These are phyloP conservation scores for Choreutis nemorana DNA, from an alignment of 2,888 invertebrate genomes.

Conservation along the genomic window DNA sequence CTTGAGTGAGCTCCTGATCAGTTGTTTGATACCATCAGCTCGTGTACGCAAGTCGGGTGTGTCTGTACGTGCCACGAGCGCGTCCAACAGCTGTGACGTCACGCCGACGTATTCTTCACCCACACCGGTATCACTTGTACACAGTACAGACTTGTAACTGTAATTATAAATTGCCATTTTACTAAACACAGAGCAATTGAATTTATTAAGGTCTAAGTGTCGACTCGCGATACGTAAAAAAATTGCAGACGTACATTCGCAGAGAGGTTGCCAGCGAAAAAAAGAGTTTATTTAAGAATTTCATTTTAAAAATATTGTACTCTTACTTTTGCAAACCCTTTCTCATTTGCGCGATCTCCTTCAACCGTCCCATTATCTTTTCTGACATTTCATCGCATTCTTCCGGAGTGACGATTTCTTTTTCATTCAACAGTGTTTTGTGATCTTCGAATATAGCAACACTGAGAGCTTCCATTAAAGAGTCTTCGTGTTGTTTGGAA, in stretches of 20 bases:
- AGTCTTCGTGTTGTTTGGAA: constrained; percentile 55
- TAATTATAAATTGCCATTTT: neutral
- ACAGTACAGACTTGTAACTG: constrained; percentile 56
- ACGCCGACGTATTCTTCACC: constrained; percentile 61
- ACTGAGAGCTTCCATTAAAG: constrained; percentile 50
- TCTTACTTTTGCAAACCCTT: constrained; percentile 39
- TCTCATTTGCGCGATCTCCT: constrained; percentile 45
- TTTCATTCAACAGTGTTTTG: constrained; percentile 22
- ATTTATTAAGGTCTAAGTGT: neutral
- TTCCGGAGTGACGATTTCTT: constrained; percentile 30
- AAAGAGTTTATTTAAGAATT: neutral
- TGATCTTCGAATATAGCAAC: constrained; percentile 68
- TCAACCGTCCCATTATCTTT: constrained; percentile 30
- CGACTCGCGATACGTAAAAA: neutral
- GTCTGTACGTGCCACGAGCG: constrained; percentile 67
- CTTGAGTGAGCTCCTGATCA: constrained; percentile 66
- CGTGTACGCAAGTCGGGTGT: constrained; percentile 65
- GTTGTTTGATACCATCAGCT: constrained; percentile 68
- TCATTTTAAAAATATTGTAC: neutral
- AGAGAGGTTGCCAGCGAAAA: constrained; percentile 1
- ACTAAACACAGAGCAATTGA: neutral
- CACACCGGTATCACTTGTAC: constrained; percentile 47
- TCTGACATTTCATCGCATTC: constrained; percentile 31
- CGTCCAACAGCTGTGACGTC: constrained; percentile 66
- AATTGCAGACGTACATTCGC: neutral